phyloP scores from a whole-genome alignment of 2,797 vertebrate genomes.

The Masticophis lateralis region DNA sequence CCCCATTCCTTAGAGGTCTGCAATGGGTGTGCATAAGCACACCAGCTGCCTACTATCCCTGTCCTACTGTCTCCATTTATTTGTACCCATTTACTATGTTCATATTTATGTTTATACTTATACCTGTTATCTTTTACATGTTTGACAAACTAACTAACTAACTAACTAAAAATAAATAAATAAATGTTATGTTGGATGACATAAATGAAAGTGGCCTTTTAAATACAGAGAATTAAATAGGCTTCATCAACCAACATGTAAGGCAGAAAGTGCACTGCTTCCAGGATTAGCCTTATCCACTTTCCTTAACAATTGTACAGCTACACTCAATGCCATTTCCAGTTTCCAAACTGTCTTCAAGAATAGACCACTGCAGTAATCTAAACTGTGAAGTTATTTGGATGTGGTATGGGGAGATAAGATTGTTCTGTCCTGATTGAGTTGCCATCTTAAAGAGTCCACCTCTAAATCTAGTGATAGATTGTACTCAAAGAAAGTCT shows the following conservation, averaged over 20 bases:
- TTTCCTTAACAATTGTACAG: not conserved
- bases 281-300: not conserved
- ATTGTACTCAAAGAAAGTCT: not conserved
- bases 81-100: too few relatives aligned
- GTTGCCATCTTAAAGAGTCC: not conserved
- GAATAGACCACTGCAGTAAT: not conserved
- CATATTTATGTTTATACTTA: too few relatives aligned
- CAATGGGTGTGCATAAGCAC: too few relatives aligned
- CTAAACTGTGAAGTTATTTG: not conserved
- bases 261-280: not conserved
- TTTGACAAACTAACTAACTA: too few relatives aligned
- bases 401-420: not conserved
- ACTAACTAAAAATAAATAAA: too few relatives aligned
- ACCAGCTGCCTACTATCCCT: too few relatives aligned
- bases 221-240: not conserved
- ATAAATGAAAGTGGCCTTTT: not conserved
- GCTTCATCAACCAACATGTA: not conserved
- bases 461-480: not conserved
- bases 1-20: too few relatives aligned
- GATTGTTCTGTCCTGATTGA: not conserved
- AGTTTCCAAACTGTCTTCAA: not conserved
- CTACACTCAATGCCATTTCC: not conserved
- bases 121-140: too few relatives aligned
- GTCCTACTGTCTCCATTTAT: too few relatives aligned
- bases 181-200: not conserved